Conservation (phyloP, 2,888 invertebrate species). For the Stenchaetothrips biformis region DNA sequence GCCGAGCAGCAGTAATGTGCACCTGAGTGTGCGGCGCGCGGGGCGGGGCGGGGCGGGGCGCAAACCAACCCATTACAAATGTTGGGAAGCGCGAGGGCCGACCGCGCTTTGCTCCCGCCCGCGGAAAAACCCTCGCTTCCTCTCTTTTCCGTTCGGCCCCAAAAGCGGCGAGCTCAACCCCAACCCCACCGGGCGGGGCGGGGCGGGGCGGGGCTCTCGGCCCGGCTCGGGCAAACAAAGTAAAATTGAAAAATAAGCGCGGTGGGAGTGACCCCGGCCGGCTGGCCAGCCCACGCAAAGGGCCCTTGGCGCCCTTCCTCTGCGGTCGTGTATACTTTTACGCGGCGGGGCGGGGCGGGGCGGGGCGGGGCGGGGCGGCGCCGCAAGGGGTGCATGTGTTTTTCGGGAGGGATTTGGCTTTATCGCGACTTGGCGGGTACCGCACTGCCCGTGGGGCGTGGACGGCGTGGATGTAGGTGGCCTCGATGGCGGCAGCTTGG, state of each 20-base stretch:
- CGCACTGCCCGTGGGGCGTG: no score
- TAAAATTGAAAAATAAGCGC: constrained; percentile 25
- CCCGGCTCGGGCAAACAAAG: constrained; percentile 13
- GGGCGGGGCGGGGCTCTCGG: not conserved
- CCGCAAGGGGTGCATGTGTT: no score
- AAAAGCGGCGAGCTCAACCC: not conserved
- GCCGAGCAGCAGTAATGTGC: not conserved
- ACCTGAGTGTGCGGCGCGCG: not conserved
- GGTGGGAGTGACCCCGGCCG: constrained; percentile 21
- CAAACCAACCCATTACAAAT: constrained; percentile 21
- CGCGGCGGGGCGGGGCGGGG: no score
- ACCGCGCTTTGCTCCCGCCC: not conserved
- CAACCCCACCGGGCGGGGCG: not conserved
- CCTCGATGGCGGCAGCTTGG: no score
- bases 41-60: not conserved
- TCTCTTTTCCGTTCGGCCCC: constrained; percentile 15
- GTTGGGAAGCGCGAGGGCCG: not conserved
- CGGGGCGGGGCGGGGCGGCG: no score
- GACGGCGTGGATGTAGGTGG: no score
- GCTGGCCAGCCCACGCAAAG: no score
- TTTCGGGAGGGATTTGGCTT: no score
- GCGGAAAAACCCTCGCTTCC: constrained; percentile 22
- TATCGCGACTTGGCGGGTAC: no score
- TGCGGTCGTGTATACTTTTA: no score
- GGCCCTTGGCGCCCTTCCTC: no score